Evolutionary conservation across 2,113 vertebrate genomes (phyloP).

Genomic region (Isurus oxyrinchus): DNA sequence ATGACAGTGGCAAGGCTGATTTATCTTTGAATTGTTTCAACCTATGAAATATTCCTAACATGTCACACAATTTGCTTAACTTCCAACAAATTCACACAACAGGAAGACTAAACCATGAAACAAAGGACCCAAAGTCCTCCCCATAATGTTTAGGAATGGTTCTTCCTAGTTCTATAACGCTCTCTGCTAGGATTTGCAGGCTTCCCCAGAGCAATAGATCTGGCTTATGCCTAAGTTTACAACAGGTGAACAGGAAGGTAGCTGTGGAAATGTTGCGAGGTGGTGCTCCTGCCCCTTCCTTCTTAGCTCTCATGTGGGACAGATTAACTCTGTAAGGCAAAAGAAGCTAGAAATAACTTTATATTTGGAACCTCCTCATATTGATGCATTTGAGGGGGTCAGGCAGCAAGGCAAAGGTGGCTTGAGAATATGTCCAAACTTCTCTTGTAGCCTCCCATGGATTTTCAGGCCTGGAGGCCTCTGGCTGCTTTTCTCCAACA

Average conservation of each 20-base stretch:
- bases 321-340: background rate
- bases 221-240: too few relatives aligned
- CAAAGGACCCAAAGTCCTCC: background rate
- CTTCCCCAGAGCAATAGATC: background rate
- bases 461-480: background rate
- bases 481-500: background rate
- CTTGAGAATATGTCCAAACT: background rate
- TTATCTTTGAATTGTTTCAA: background rate
- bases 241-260: too few relatives aligned
- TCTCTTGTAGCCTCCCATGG: background rate
- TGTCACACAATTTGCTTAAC: background rate
- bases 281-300: background rate
- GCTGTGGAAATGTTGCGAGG: background rate
- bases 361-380: background rate
- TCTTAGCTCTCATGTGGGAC: background rate
- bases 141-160: too few relatives aligned
- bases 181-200: background rate
- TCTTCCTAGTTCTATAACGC: background rate
- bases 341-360: background rate
- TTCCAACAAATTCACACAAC: background rate
- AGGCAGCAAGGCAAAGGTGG: background rate
- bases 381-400: background rate
- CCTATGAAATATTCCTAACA: background rate
- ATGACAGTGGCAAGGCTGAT: background rate
- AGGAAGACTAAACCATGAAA: background rate